Conservation (phyloP, 2,888 invertebrate species). For the Bembecia ichneumoniformis region DNA sequence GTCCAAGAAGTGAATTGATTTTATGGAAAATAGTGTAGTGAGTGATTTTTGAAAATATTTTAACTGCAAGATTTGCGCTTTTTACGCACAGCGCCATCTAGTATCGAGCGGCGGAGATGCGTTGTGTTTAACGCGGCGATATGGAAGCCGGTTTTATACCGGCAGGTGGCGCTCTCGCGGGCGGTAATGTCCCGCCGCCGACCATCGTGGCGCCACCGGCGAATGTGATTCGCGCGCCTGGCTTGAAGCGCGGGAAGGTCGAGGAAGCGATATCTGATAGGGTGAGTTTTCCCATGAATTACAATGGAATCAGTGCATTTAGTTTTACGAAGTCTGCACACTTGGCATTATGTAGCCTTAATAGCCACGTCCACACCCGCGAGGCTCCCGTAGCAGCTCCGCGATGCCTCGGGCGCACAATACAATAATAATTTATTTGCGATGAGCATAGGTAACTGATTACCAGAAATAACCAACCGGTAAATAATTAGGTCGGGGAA, state of each 20-base stretch:
- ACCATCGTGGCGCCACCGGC: conserved; percentile 62
- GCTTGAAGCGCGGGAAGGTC: conserved; percentile 83
- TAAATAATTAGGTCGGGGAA: no score
- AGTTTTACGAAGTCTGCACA: no score
- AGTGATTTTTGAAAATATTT: conserved; percentile 8
- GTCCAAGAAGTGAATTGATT: conserved; percentile 29
- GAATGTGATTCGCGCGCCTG: conserved; percentile 83
- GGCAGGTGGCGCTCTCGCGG: conserved; percentile 31
- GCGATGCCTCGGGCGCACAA: no score
- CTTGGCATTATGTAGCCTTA: no score
- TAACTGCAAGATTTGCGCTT: conserved; percentile 6
- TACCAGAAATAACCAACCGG: no score
- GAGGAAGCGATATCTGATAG: conserved; percentile 83
- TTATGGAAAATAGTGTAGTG: conserved; percentile 9
- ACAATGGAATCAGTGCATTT: no score
- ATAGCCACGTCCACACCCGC: no score
- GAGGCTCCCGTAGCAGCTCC: no score
- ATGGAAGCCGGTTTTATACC: conserved; percentile 69
- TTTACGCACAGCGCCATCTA: conserved; percentile 39
- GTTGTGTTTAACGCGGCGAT: conserved; percentile 19
- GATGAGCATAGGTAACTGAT: no score
- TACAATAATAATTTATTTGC: no score
- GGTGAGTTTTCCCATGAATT: conserved; percentile 68
- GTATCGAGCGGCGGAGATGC: conserved; percentile 33
- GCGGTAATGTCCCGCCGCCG: conserved; percentile 30